Evolutionary conservation across 2,888 invertebrate genomes (phyloP).

Genomic region (Creontiades dilutus): DNA sequence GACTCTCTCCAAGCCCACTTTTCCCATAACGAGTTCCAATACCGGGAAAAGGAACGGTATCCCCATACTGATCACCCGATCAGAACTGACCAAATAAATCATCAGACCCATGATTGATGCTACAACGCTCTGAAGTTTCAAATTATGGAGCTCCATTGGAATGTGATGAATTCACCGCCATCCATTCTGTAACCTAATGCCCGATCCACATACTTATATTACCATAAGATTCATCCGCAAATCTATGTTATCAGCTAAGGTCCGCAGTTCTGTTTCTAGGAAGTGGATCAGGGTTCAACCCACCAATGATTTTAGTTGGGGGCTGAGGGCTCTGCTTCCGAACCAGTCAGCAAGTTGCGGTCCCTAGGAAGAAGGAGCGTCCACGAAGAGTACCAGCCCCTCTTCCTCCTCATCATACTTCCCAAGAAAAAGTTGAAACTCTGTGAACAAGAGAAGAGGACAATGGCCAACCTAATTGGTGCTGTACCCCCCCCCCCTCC

Average conservation of each 20-base stretch:
- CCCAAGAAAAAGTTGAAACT: slow-evolving; percentile 14
- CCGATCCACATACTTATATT: too few species aligned
- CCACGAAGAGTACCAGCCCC: background rate
- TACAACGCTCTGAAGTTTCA: too few species aligned
- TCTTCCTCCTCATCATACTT: background rate
- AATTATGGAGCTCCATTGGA: too few species aligned
- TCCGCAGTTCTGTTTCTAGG: background rate
- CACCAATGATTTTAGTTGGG: background rate
- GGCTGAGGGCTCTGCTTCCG: background rate
- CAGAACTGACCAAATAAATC: too few species aligned
- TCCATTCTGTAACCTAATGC: too few species aligned
- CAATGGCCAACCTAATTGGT: slow-evolving; percentile 35
- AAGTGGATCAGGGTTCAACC: background rate
- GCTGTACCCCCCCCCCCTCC: background rate
- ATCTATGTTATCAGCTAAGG: background rate
- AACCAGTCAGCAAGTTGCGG: slow-evolving; percentile 19
- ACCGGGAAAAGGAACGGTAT: too few species aligned
- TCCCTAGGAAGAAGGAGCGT: background rate
- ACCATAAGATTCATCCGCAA: too few species aligned
- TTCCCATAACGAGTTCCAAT: too few species aligned
- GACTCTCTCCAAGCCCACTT: too few species aligned
- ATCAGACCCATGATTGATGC: too few species aligned
- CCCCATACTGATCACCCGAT: too few species aligned
- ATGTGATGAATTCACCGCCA: too few species aligned
- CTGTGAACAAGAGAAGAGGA: slow-evolving; percentile 20